These are phyloP conservation scores for Parnassius orleans DNA, from an alignment of 2,888 invertebrate species.

Conservation along the genomic window DNA sequence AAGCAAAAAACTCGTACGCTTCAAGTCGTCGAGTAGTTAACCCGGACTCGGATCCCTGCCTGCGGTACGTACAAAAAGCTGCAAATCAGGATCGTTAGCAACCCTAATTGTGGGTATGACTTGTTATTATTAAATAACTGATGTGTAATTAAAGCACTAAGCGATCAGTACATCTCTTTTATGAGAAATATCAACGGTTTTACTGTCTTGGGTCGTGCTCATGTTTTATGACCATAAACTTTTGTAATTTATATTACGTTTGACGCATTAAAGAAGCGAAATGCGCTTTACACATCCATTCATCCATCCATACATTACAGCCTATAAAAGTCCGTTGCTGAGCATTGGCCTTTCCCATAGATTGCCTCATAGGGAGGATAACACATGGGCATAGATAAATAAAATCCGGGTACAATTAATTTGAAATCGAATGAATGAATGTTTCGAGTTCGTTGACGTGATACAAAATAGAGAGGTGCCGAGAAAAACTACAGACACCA, in stretches of 20 bases:
- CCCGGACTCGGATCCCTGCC: slow-evolving; percentile 23
- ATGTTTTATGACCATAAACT: neutral
- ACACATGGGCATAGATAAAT: neutral
- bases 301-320: too few species aligned
- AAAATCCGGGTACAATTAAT: slow-evolving; percentile 13
- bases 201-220: neutral
- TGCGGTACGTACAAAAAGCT: slow-evolving; percentile 19
- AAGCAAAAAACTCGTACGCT: slow-evolving; percentile 19
- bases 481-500: slow-evolving; percentile 12
- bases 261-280: neutral
- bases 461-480: slow-evolving; percentile 10
- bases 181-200: slow-evolving; percentile 18
- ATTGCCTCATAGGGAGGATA: too few species aligned
- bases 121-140: slow-evolving; percentile 53
- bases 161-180: slow-evolving; percentile 25
- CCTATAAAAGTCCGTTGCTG: too few species aligned
- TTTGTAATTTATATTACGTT: neutral
- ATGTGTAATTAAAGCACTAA: slow-evolving; percentile 43
- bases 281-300: too few species aligned
- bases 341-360: too few species aligned
- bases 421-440: slow-evolving; percentile 7
- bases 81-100: slow-evolving; percentile 28
- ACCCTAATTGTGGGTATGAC: slow-evolving; percentile 48
- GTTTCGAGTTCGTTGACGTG: slow-evolving; percentile 1
- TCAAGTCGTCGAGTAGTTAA: slow-evolving; percentile 18